Base-by-base conservation (phyloP, 1,140 invertebrate species). In the Hylyphantes graminicola region DNA sequence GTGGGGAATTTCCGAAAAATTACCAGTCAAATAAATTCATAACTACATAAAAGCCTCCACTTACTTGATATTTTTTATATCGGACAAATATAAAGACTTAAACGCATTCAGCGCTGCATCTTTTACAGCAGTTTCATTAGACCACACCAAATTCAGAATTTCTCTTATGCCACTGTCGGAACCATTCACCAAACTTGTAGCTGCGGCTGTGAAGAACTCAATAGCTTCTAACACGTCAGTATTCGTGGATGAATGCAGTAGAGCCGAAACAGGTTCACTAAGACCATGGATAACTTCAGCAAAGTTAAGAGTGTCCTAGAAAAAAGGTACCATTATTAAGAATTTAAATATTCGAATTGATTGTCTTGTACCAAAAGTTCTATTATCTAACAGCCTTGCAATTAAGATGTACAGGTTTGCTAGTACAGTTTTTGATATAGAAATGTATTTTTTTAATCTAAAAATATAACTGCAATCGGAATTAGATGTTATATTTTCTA, bases 151-250 rank as follows among this genome's bases (percentile, higher is more conserved):
- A 70, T 92, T 90, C 67, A 97, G 89, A 92, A 96, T 96, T 87
- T 93, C 92, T 15, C 92, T 91, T 48, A 97, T 92, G 12, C 94
- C 94, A 48, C 89, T 86, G 87, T 93, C 92, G 12, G 94, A 93
- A 9, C 94, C 93, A 59, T 92, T 91, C 15, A 97, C 91, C 70
- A 93, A 93, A 88, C 96, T 96, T 87, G 95, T 92, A 88, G 93
- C 94, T 6, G 94, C 94, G 0, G 93, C 93, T 0, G 94, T 94
- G 86, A 97, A 94, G 88, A 97, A 95, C 72, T 95, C 93, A 63
- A 96, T 94, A 0, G 96, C 93, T 90, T 97, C 96, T 57, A 94
- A 91, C 0, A 96, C 93, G 89, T 97, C 96, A 0, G 93, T 92
- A 0, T 92, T 91, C 83, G 93, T 93, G 87, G 93, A 93, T 0